Evolutionary conservation across 2,797 vertebrate genomes (phyloP), one percentile per base, ranked within the genome.

Genomic region (Hydrolagus colliei): DNA sequence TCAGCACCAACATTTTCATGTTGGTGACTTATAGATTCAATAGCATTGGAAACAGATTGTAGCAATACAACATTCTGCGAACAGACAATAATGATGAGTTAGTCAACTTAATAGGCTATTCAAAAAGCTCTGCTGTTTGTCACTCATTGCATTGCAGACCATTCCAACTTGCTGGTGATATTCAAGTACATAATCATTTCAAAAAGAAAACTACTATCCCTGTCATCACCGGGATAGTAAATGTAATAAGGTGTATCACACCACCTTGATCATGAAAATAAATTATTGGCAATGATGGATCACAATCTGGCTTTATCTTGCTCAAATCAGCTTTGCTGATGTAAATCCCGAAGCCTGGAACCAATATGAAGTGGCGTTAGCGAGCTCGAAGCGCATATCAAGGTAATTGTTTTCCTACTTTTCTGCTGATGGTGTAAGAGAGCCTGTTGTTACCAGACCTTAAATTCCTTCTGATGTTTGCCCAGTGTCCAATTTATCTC

Each of bases 41-140:
- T 71, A 35, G 32, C 79, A 68, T 35, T 35, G 65, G 65, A 71
- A 71, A 35, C 16, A 71, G 14, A 84, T 68, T 67, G 27, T 65
- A 82, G 62, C 79, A 68, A 52, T n/a, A 20, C 61, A 20, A 77
- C 75, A 61, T 16, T 77, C 20, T 77, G 62, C 27, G 35, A 68
- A 8, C 5, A 82, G 13, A 82, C 79, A 14, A 16, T 35, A 62
- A 65, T 68, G 61, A 68, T 14, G 79, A 67, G 79, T 65, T 67
- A 82, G 16, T 82, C 27, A 82, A 16, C 68, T 82, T 82, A 62
- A 82, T 82, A 27, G 27, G 27, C 27, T 65, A 82, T 82, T 82
- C 79, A 82, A 82, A 67, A 82, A 82, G 4, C 79, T 65, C 35
- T 68, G 27, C 61, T 67, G 67, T 82, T 65, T 82, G 27, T 82